Base-by-base conservation (phyloP, 2,797 vertebrate genomes). In the Pagetopsis macropterus region DNA sequence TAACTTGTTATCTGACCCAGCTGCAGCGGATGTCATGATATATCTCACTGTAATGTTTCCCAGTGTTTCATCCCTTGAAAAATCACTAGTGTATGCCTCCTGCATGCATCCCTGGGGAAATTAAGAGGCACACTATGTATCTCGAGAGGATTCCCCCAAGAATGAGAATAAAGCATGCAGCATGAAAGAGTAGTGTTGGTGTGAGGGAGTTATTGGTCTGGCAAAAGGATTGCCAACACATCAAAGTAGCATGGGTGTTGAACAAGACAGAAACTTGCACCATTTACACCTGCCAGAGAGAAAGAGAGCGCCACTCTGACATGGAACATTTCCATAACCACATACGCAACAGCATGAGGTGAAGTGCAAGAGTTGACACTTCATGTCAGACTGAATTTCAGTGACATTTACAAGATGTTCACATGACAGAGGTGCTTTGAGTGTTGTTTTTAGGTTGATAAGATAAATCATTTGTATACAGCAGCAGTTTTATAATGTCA, bases 11-110 rank as follows among this genome's bases (percentile, higher is more conserved):
- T 88, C 84, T 90, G 90, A 90, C 91, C 91, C 68, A 81, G 79
- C 75, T 82, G 88, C 71, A 56, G 75, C 46, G 79, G 78, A 90
- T 89, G 90, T 85, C 87, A 78, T 81, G 86, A 93, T 88, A 88
- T 76, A 89, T 91, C 83, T 88, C 59, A 76, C 87, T 90, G 77
- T 87, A 83, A 91, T 91, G 89, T 90, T 91, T 91, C 78, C 85
- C 84, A 70, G 90, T 81, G 90, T 92, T 93, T 93, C 91, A 93
- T 94, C 91, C 91, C 86, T 87, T 81, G 88, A 91, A 91, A 55
- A 93, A 94, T 93, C 92, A 93, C 93, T 88, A 89, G 93, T 93
- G 94, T 93, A 90, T 93, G 88, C 94, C 93, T 93, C 93, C 88
- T 88, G 81, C 89, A 88, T 89, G 88, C 90, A 72, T 93, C 94